Base-by-base conservation (phyloP, 35 echinoderm and acorn worm species). In the Acanthaster planci region DNA sequence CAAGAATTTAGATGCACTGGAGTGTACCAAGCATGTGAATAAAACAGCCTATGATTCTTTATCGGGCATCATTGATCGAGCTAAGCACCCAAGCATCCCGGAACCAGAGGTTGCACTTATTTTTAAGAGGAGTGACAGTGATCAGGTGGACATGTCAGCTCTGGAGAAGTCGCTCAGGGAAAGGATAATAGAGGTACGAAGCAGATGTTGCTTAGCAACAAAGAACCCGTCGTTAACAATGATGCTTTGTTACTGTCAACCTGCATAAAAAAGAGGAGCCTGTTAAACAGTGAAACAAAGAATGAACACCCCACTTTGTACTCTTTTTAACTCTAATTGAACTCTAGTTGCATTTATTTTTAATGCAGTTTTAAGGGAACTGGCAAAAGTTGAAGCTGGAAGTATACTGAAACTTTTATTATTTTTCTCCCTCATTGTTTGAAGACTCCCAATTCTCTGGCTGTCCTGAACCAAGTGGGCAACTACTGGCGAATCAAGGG, bases 81-180 rank as follows among this genome's bases (percentile, higher is more conserved):
- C 77, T n/a, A 90, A 76, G 36, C 91, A 98, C 72, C 85, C 88
- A 31, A 82, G 76, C 64, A 91, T 93, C 44, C 95, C 95, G n/a
- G 95, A 98, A 54, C 95, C 95, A 86, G 95, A 98, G 85, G 95
- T 98, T 21, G 92, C 95, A 18, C 77, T 98, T 52, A 98, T 98
- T 19, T 98, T 98, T 60, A 98, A 98, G 56, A 93, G 88, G 76
- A 88, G 67, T 39, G 95, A 98, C 76, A 87, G 87, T 42, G 95
- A 98, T 42, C 84, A 93, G 26, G 84, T 93, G 35, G 91, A 98
- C 58, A 90, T 98, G 72, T 79, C 86, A 17, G 67, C 82, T 53
- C 75, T 98, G 29, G 95, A 98, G 77, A 87, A 76, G 19, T 91
- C 78, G 18, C 77, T 98, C 34, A 90, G 91, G 83, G 91, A 98